Evolutionary conservation across 2,113 vertebrate species (phyloP).

Genomic region (Vireo altiloquus): DNA sequence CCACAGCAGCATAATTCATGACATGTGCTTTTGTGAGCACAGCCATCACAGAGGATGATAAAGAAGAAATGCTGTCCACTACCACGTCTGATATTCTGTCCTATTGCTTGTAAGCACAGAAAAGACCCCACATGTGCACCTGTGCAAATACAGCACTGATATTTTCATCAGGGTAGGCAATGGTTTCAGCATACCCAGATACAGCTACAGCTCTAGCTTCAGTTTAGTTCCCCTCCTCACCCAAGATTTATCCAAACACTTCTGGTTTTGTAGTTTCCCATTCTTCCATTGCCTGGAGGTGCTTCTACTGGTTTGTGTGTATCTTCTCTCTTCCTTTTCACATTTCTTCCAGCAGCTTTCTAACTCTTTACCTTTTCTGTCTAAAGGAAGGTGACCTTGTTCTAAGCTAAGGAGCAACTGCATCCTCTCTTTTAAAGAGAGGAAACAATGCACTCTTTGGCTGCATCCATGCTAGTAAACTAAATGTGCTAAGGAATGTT

Average conservation of each 20-base stretch:
- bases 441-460: slow-evolving; percentile 11
- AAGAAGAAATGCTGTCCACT: neutral
- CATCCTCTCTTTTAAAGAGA: neutral
- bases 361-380: neutral
- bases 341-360: neutral
- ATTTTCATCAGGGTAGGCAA: neutral
- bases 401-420: neutral
- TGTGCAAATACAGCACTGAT: neutral
- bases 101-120: neutral
- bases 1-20: neutral
- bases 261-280: neutral
- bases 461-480: slow-evolving; percentile 20
- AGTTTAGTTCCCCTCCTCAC: neutral
- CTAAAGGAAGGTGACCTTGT: neutral
- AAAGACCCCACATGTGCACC: rapidly evolving
- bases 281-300: neutral
- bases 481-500: slow-evolving; percentile 24
- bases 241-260: neutral
- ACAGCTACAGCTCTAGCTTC: neutral
- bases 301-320: neutral
- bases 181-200: neutral
- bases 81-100: neutral
- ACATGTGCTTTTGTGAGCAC: neutral
- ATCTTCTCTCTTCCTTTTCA: neutral
- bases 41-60: neutral